Evolutionary conservation across 1,140 invertebrate species (phyloP).

Genomic region (Diorhabda sublineata): DNA sequence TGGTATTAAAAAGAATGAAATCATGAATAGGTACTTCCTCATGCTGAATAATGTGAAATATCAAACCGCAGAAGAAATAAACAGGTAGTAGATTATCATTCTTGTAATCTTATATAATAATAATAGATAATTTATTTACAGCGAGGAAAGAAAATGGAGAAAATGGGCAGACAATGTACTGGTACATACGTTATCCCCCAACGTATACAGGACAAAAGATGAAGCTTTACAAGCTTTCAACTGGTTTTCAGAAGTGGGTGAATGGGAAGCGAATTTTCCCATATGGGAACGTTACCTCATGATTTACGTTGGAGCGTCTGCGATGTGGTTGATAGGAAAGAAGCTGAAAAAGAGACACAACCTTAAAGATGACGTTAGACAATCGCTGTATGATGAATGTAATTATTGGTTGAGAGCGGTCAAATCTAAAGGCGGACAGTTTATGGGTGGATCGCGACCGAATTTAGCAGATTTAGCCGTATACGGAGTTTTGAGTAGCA

Average conservation of each 20-base stretch:
- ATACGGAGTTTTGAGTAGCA: conserved; percentile 89
- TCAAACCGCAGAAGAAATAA: conserved; percentile 44
- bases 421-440: conserved; percentile 45
- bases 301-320: conserved; percentile 88
- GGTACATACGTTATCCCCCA: conserved; percentile 92
- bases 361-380: conserved; percentile 82
- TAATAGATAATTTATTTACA: conserved; percentile 47
- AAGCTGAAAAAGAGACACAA: conserved; percentile 80
- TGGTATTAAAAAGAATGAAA: conserved; percentile 66
- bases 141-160: conserved; percentile 91
- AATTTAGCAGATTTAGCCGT: conserved; percentile 92
- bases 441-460: conserved; percentile 81
- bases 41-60: conserved; percentile 59
- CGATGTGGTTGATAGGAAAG: conserved; percentile 93
- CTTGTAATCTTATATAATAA: neutral
- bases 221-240: conserved; percentile 88
- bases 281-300: conserved; percentile 79
- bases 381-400: conserved; percentile 86
- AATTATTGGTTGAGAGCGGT: conserved; percentile 69
- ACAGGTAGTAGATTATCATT: conserved; percentile 9
- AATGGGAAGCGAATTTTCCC: conserved; percentile 89
- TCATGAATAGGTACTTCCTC: conserved; percentile 92
- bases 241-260: conserved; percentile 86
- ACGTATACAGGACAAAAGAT: conserved; percentile 83
- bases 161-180: conserved; percentile 89